phyloP scores from a whole-genome alignment of 2,113 vertebrate genomes.

The Arizona elegans region DNA sequence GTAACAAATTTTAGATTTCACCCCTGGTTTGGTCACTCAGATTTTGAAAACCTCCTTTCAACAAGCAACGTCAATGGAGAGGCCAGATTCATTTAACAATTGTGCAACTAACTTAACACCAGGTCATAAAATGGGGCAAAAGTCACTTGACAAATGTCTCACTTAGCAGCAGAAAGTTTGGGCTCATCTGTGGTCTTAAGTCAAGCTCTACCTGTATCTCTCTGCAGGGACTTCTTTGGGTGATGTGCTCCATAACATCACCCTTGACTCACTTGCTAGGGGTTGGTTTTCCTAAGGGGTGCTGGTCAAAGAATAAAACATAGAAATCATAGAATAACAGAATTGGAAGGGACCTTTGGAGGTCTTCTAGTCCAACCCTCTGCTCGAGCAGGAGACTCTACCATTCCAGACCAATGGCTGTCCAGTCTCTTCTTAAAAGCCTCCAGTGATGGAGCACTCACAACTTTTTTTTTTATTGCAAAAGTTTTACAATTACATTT shows the following conservation, averaged over 20 bases:
- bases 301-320: background rate
- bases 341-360: too few relatives aligned
- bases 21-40: background rate
- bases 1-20: too few relatives aligned
- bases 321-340: too few relatives aligned
- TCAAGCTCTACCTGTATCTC: background rate
- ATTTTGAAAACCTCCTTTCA: background rate
- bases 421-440: background rate
- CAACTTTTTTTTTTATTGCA: too few relatives aligned
- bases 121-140: background rate
- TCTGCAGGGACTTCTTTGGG: background rate
- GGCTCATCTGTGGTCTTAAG: background rate
- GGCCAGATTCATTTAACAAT: background rate
- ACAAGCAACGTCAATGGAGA: background rate
- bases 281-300: background rate
- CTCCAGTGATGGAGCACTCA: background rate
- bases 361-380: too few relatives aligned
- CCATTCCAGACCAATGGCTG: background rate
- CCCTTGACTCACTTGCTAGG: background rate
- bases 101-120: too few relatives aligned
- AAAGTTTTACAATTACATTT: too few relatives aligned
- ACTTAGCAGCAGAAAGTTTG: background rate
- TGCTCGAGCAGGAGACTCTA: too few relatives aligned
- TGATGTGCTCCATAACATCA: background rate
- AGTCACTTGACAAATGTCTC: background rate